A percentile compares a stretch with the other conserved stretches of the same genome.
Evolutionary conservation across 2,113 vertebrate species (phyloP).

Genomic region (Petromus typicus): DNA sequence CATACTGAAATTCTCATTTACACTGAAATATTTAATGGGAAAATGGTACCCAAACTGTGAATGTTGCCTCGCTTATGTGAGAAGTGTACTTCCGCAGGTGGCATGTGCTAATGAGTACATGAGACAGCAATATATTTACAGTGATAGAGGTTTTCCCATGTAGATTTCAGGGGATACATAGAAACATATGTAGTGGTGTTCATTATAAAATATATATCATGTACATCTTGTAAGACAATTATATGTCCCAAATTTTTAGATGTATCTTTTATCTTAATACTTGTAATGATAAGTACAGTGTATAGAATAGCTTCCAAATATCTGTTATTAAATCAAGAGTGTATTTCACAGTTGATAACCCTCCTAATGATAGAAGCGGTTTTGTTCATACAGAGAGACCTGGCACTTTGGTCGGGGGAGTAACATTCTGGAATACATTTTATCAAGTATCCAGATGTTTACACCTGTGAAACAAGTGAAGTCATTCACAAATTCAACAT

Average conservation of each 20-base stretch:
- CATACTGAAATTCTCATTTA: conserved; percentile 66
- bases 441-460: background rate
- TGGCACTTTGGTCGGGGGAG: background rate
- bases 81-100: conserved; percentile 42
- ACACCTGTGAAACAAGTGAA: background rate
- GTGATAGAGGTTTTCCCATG: conserved; percentile 48
- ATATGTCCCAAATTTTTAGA: conserved; percentile 1
- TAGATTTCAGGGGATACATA: background rate
- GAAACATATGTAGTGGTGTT: background rate
- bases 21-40: conserved; percentile 69
- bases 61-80: conserved; percentile 53
- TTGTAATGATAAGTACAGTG: background rate
- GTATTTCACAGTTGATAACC: background rate
- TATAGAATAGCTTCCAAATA: background rate
- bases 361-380: background rate
- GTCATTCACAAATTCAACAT: background rate
- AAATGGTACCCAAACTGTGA: conserved; percentile 66
- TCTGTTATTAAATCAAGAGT: background rate
- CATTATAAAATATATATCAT: conserved; percentile 1
- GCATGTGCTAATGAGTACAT: conserved; percentile 51
- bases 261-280: background rate
- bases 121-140: background rate
- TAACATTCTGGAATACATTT: background rate
- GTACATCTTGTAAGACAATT: conserved; percentile 45
- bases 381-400: background rate